Percentiles rank a stretch among this genome's conserved stretches.
These are phyloP conservation scores for Salminus brasiliensis DNA, from an alignment of 2,113 vertebrate species.

Conservation along the genomic window DNA sequence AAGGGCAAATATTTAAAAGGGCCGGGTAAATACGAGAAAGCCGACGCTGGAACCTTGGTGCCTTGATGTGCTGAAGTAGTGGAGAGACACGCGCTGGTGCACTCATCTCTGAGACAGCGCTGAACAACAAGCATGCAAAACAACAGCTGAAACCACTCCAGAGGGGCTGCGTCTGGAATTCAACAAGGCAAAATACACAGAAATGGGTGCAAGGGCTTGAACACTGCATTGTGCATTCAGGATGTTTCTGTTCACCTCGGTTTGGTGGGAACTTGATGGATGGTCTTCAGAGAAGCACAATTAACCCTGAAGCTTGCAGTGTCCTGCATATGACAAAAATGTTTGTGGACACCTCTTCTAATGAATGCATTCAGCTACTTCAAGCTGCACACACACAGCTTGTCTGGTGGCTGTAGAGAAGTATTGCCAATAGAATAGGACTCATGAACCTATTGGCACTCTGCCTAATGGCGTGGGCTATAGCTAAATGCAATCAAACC, in stretches of 20 bases:
- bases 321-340: no score
- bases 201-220: background rate
- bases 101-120: background rate
- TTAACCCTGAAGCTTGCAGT: background rate
- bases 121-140: conserved; percentile 14
- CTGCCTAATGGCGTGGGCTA: no score
- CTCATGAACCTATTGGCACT: no score
- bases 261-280: background rate
- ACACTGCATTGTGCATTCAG: background rate
- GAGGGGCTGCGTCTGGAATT: conserved; percentile 24
- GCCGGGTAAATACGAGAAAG: conserved; percentile 25
- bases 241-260: background rate
- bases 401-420: no score
- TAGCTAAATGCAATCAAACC: no score
- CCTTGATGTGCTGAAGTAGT: background rate
- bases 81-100: conserved; percentile 15
- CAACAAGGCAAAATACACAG: background rate
- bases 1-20: conserved; percentile 63
- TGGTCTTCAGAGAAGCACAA: background rate
- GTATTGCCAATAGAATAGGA: no score
- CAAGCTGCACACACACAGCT: no score
- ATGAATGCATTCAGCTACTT: no score
- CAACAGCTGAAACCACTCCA: conserved; percentile 26
- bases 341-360: no score
- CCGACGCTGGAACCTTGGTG: conserved; percentile 9